Evolutionary conservation across 2,113 vertebrate species (phyloP).

Genomic region (Lophura nycthemera): DNA sequence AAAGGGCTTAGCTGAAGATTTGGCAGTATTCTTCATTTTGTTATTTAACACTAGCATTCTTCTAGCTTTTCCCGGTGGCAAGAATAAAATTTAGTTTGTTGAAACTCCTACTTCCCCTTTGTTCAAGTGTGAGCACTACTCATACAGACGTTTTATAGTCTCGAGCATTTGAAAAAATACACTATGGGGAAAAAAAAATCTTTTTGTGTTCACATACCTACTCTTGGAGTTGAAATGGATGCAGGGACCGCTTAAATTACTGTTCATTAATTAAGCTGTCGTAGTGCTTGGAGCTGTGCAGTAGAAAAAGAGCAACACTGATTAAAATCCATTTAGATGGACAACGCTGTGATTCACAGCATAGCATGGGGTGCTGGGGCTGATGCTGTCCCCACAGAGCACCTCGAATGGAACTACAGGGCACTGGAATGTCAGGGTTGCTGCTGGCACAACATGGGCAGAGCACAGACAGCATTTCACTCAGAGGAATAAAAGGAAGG

Average conservation of each 20-base stretch:
- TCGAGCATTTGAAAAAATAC: not conserved
- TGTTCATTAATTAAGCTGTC: not conserved
- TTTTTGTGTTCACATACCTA: not conserved
- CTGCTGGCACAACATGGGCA: not conserved
- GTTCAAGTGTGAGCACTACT: not conserved
- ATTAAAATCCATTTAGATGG: not conserved
- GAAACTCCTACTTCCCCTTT: not conserved
- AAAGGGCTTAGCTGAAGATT: not conserved
- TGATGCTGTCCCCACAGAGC: not conserved
- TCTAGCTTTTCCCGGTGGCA: not conserved
- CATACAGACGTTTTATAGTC: not conserved
- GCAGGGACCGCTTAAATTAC: not conserved
- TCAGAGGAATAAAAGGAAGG: not conserved
- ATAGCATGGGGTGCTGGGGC: not conserved
- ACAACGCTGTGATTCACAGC: accelerated
- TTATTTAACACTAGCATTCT: not conserved
- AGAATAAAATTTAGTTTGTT: not conserved
- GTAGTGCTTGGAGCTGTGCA: not conserved
- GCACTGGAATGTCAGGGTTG: not conserved
- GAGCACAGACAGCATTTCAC: not conserved
- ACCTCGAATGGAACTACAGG: accelerated
- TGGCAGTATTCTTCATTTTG: not conserved
- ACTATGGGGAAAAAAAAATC: not conserved
- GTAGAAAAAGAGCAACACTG: not conserved
- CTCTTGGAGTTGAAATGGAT: not conserved